Conservation (phyloP, 2,113 vertebrate species). For the Synchiropus splendidus region DNA sequence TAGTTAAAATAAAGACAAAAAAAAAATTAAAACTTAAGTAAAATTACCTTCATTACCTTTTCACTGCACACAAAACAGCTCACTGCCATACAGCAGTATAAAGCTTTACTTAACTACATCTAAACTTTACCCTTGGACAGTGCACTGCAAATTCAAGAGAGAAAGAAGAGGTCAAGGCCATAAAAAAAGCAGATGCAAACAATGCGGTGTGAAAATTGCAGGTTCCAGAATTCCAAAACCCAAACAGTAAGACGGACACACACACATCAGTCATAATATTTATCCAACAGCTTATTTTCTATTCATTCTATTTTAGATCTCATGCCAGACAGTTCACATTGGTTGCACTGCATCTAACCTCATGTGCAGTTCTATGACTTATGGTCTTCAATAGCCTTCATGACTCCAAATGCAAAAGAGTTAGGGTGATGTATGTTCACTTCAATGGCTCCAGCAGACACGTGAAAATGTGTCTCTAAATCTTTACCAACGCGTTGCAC, state of each 20-base stretch:
- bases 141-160: no score
- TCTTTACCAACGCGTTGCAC: conserved; percentile 14
- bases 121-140: background rate
- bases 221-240: conserved; percentile 31
- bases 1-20: no score
- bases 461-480: conserved; percentile 21
- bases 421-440: conserved; percentile 23
- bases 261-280: conserved; percentile 58
- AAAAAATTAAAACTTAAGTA: no score
- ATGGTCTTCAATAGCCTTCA: conserved; percentile 16
- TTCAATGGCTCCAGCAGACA: conserved; percentile 28
- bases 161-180: no score
- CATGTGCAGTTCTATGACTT: conserved; percentile 23
- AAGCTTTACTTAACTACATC: no score
- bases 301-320: conserved; percentile 30
- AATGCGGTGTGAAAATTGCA: conserved; percentile 38
- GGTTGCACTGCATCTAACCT: conserved; percentile 31
- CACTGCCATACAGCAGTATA: no score
- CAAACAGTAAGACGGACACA: conserved; percentile 23
- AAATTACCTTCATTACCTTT: no score
- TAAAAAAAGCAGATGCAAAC: conserved; percentile 15
- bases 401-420: conserved; percentile 10
- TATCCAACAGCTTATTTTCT: conserved; percentile 23
- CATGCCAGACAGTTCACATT: conserved; percentile 28
- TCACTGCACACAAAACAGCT: no score